Base-by-base conservation (phyloP, 1,140 invertebrate genomes). In the Drosophila burlai region DNA sequence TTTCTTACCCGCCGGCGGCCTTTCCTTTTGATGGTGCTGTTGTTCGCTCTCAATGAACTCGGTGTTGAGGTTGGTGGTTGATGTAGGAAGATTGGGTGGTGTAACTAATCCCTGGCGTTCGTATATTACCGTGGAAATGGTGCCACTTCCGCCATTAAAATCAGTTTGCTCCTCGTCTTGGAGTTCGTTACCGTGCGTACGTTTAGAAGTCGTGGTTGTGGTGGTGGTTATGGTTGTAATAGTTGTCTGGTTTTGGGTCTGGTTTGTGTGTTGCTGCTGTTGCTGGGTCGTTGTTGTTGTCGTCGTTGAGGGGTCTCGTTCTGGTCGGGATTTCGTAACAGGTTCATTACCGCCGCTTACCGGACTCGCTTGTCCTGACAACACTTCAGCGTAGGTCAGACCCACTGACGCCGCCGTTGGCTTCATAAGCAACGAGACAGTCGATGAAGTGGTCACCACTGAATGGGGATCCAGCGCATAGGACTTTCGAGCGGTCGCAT, bases 391-490 rank as follows among this genome's bases (percentile, higher is more conserved):
- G 86, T 94, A 94, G 66, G 93, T 93, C 66, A 94, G 83, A 81
- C 94, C 94, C 74, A 93, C 84, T 71, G 83, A 86, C 75, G 89
- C 78, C 75, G 89, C 78, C 79, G 92, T 92, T 69, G 85, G 82
- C 77, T 93, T 92, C 85, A 92, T 84, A 83, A 80, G 87, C 80
- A 91, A 91, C 68, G 92, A 93, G 57, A 91, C 84, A 76, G 85
- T 82, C 58, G 91, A 91, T 77, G 92, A 93, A 77, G 91, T 92
- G 72, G 93, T 91, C 66, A 92, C 92, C 81, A 94, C 94, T 94
- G 94, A 95, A 95, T 96, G 95, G 82, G 96, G 96, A 94, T 97
- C 96, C 94, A 96, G 93, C 89, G 94, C 94, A 93, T 95, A 95
- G 94, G 96, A 96, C 89, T 95, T 94, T 93, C 94, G 94, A 87